A percentile compares a stretch with the other conserved stretches of the same genome.
Evolutionary conservation across 2,888 invertebrate genomes (phyloP).

Genomic region (Melieria picta): DNA sequence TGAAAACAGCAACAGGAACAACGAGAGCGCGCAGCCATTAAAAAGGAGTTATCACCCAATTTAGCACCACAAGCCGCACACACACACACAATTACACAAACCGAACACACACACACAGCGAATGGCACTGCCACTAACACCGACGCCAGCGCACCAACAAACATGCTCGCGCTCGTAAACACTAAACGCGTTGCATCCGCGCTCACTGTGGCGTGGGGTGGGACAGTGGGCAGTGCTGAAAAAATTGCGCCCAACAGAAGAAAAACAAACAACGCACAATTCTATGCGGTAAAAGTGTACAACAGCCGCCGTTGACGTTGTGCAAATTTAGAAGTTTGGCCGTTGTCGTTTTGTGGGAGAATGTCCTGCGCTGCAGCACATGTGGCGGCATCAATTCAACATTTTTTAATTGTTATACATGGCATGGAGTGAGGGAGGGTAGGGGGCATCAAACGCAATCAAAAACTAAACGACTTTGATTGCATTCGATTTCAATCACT

Average conservation of each 20-base stretch:
- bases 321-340: slow-evolving; percentile 30
- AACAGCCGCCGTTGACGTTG: slow-evolving; percentile 25
- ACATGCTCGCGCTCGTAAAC: neutral
- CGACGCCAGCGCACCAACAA: neutral
- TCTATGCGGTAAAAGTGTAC: slow-evolving; percentile 23
- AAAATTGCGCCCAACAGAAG: slow-evolving; percentile 11
- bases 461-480: too few relatives aligned
- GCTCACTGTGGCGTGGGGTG: slow-evolving; percentile 11
- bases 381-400: slow-evolving; percentile 28
- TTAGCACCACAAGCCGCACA: slow-evolving; percentile 38
- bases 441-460: too few relatives aligned
- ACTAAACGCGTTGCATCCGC: too few relatives aligned
- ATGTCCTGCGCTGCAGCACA: slow-evolving; percentile 6
- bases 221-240: neutral
- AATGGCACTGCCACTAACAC: neutral
- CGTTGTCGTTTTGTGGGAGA: slow-evolving; percentile 6
- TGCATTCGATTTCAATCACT: too few relatives aligned
- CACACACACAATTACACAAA: slow-evolving; percentile 6
- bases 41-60: slow-evolving; percentile 44
- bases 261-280: slow-evolving; percentile 21
- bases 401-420: slow-evolving; percentile 23
- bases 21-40: slow-evolving; percentile 38
- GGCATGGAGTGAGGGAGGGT: too few relatives aligned
- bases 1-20: slow-evolving; percentile 20
- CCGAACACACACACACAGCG: slow-evolving; percentile 19